A percentile compares a stretch with the other conserved stretches of the same genome.
Evolutionary conservation across 2,113 vertebrate genomes (phyloP).

Genomic region (Bubo bubo): DNA sequence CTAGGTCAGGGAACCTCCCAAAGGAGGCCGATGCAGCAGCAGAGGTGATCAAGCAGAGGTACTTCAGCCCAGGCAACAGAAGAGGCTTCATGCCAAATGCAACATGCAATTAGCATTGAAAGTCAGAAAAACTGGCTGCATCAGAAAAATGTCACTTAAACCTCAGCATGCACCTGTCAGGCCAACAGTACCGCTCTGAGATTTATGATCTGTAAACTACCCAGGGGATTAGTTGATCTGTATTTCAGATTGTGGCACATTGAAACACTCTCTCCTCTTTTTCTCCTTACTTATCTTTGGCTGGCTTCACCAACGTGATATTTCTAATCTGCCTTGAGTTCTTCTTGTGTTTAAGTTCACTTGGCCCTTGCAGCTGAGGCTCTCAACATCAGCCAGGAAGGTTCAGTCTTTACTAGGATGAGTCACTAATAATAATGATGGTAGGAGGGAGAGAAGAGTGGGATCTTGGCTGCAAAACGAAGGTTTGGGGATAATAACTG

Average conservation of each 20-base stretch:
- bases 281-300: background rate
- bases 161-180: background rate
- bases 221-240: background rate
- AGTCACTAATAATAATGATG: background rate
- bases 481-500: background rate
- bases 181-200: background rate
- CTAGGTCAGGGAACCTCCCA: background rate
- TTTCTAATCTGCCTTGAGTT: background rate
- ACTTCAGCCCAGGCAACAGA: background rate
- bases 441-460: background rate
- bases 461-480: background rate
- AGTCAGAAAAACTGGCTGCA: background rate
- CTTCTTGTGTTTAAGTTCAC: background rate
- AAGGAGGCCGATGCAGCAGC: background rate
- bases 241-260: background rate
- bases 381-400: background rate
- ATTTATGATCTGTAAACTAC: background rate
- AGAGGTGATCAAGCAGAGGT: background rate
- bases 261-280: background rate
- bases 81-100: background rate
- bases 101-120: background rate
- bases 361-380: background rate
- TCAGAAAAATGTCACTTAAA: background rate
- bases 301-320: background rate
- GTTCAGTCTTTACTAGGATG: background rate